Evolutionary conservation across 2,113 vertebrate species (phyloP).

Genomic region (Laticauda colubrina): DNA sequence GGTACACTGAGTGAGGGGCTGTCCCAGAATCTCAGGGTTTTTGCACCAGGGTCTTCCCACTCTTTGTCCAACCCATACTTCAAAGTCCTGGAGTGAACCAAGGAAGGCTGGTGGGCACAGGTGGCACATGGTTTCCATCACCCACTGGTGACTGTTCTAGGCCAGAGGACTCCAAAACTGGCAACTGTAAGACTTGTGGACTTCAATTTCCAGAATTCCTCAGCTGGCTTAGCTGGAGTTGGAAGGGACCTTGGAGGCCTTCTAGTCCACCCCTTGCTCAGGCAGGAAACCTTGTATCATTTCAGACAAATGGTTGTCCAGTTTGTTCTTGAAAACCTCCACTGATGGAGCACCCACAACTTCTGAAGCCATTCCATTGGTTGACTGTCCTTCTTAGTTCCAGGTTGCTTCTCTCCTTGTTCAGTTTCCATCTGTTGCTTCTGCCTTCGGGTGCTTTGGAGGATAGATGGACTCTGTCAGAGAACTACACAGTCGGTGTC

Average conservation of each 20-base stretch:
- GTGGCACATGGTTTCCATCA: not conserved
- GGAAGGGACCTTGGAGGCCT: not conserved
- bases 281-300: not conserved
- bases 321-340: not conserved
- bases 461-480: too few relatives aligned
- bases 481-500: too few relatives aligned
- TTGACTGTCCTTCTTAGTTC: too few relatives aligned
- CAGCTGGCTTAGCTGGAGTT: not conserved
- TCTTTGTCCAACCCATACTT: not conserved
- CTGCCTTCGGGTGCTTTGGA: too few relatives aligned
- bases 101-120: not conserved
- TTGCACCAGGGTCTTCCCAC: not conserved
- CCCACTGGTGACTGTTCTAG: not conserved
- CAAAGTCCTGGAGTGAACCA: not conserved
- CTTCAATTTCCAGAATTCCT: not conserved
- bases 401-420: too few relatives aligned
- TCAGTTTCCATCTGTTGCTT: too few relatives aligned
- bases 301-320: not conserved
- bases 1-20: not conserved
- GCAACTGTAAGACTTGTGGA: not conserved
- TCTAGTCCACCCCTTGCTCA: not conserved
- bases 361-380: too few relatives aligned
- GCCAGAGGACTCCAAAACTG: not conserved
- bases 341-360: too few relatives aligned
- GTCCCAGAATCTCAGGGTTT: not conserved